phyloP scores from a whole-genome alignment of 2,888 invertebrate genomes.

The Liodrosophila aerea region DNA sequence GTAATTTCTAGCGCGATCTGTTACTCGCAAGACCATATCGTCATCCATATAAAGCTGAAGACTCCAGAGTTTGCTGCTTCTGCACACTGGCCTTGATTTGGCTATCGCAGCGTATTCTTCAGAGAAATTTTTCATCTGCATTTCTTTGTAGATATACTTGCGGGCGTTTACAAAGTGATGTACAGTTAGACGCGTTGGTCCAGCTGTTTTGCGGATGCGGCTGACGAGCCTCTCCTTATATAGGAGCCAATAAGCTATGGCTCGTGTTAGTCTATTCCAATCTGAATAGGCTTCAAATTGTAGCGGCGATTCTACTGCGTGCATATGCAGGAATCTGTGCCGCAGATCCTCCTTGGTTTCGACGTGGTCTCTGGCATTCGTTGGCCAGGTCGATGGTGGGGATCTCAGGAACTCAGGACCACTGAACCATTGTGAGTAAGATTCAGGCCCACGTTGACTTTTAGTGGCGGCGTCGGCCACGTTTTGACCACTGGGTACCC shows the following conservation, averaged over 20 bases:
- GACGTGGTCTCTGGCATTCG: background rate
- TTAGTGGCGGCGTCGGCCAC: background rate
- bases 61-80: background rate
- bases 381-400: background rate
- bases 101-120: background rate
- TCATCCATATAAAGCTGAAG: background rate
- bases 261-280: too few species aligned
- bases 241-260: too few species aligned
- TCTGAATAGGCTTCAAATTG: too few species aligned
- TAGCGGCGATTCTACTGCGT: too few species aligned
- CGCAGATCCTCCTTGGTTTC: background rate
- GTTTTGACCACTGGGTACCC: background rate
- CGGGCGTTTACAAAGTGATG: background rate
- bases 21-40: background rate
- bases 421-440: background rate
- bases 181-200: background rate
- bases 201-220: too few species aligned
- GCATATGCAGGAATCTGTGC: background rate
- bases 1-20: slow-evolving; percentile 1
- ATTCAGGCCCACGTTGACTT: background rate
- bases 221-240: too few species aligned
- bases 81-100: background rate
- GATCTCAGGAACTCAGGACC: background rate
- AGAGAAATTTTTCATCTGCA: background rate
- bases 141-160: background rate